phyloP scores from a whole-genome alignment of 2,888 invertebrate genomes.

The Apocheima hispidaria region DNA sequence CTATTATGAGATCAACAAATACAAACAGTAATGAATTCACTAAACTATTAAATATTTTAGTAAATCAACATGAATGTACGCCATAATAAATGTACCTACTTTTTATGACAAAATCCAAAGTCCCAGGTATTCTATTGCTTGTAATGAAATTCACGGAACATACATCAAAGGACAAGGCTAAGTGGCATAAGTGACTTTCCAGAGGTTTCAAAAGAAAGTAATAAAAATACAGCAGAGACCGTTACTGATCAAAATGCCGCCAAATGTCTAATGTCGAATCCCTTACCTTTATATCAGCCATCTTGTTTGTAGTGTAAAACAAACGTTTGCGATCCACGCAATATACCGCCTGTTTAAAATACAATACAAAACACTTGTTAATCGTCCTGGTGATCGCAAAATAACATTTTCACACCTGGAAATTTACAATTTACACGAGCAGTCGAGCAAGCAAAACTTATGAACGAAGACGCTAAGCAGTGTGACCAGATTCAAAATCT shows the following conservation, averaged over 20 bases:
- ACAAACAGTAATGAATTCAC: too few relatives aligned
- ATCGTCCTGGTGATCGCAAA: constrained; percentile 58
- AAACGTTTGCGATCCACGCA: constrained; percentile 75
- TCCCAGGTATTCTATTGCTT: background rate
- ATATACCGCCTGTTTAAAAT: constrained; percentile 61
- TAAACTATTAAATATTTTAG: too few relatives aligned
- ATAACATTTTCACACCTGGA: constrained; percentile 66
- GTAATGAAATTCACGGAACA: background rate
- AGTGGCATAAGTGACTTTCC: background rate
- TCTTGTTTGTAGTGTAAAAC: constrained; percentile 70
- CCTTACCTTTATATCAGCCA: constrained; percentile 86
- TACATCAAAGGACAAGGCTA: background rate
- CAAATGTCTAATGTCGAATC: constrained; percentile 57
- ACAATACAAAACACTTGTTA: constrained; percentile 60
- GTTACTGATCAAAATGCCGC: constrained; percentile 78
- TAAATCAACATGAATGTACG: too few relatives aligned
- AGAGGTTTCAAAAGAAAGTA: background rate
- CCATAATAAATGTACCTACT: too few relatives aligned
- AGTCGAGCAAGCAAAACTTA: constrained; percentile 58
- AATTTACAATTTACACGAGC: constrained; percentile 55
- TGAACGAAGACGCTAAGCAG: constrained; percentile 39
- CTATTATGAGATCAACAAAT: too few relatives aligned
- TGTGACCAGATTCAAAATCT: too few relatives aligned
- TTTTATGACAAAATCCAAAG: too few relatives aligned
- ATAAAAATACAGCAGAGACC: constrained; percentile 23